phyloP scores from a whole-genome alignment of 1,140 invertebrate genomes.

The Scaptomyza graminum region DNA sequence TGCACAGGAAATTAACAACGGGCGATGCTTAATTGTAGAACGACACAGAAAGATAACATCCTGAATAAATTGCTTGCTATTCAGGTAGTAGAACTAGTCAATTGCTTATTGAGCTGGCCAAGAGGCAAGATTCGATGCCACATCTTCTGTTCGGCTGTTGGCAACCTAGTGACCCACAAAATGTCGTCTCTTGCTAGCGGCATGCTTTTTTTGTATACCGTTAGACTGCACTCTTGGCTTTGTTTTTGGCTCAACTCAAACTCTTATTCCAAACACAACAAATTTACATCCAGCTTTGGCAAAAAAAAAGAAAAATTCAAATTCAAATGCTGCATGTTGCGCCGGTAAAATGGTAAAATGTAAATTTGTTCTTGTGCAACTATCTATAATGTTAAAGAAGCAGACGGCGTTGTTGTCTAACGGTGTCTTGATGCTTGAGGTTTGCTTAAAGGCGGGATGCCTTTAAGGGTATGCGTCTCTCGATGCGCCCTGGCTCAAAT shows the following conservation, averaged over 20 bases:
- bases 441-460: slow-evolving; percentile 1
- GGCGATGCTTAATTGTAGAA: slow-evolving; percentile 60
- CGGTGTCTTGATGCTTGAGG: slow-evolving; percentile 45
- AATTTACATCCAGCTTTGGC: slow-evolving; percentile 22
- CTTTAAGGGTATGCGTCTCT: slow-evolving; percentile 11
- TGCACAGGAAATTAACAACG: slow-evolving; percentile 56
- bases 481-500: slow-evolving; percentile 33
- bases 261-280: slow-evolving; percentile 4
- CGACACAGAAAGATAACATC: slow-evolving; percentile 75
- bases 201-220: slow-evolving; percentile 51
- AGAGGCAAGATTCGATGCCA: slow-evolving; percentile 26
- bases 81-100: slow-evolving; percentile 52
- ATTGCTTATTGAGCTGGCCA: slow-evolving; percentile 17
- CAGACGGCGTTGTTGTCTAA: slow-evolving; percentile 54
- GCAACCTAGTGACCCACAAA: slow-evolving; percentile 79
- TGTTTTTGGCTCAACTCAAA: slow-evolving; percentile 41
- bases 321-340: slow-evolving; percentile 21
- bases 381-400: slow-evolving; percentile 77
- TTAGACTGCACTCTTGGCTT: slow-evolving; percentile 62
- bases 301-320: slow-evolving; percentile 14
- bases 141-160: slow-evolving; percentile 50
- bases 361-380: slow-evolving; percentile 60
- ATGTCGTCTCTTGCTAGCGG: slow-evolving; percentile 52
- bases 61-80: slow-evolving; percentile 79
- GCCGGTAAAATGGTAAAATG: slow-evolving; percentile 63